These are phyloP conservation scores for Pinctada fucata DNA, from an alignment of 2,888 invertebrate genomes.

Conservation along the genomic window DNA sequence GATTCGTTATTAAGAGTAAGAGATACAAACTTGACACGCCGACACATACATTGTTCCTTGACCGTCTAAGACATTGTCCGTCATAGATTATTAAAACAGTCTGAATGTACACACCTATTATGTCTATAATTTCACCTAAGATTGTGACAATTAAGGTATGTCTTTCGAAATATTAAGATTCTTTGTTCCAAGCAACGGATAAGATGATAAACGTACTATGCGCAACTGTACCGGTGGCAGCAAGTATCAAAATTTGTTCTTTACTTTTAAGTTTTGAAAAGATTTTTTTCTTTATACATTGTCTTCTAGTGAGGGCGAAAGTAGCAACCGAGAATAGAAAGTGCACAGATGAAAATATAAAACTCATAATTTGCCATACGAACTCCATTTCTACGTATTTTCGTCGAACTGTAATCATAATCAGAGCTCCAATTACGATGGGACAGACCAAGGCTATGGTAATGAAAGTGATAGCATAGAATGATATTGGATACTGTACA, in stretches of 20 bases:
- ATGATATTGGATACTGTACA: not conserved
- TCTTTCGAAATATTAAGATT: not conserved
- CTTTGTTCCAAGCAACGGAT: not conserved
- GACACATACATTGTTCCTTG: not conserved
- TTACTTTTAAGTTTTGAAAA: not conserved
- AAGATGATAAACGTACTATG: conserved; percentile 9
- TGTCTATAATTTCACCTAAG: conserved; percentile 1
- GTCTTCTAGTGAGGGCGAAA: not conserved
- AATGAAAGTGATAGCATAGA: not conserved
- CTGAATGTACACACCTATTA: conserved; percentile 11
- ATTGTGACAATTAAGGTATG: not conserved
- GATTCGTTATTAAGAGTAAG: conserved; percentile 2
- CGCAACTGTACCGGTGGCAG: conserved; percentile 14
- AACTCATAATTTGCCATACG: not conserved
- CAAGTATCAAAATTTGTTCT: conserved; percentile 12
- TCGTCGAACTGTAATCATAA: not conserved
- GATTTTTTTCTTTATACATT: not conserved
- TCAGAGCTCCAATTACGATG: not conserved
- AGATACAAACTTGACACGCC: not conserved
- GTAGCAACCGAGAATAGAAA: not conserved
- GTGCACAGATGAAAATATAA: not conserved
- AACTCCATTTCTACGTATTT: not conserved
- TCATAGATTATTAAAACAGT: conserved; percentile 17
- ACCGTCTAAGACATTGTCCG: not conserved
- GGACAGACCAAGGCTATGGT: not conserved